Base-by-base conservation (phyloP, 1,140 invertebrate genomes). In the Harpegnathos saltator region DNA sequence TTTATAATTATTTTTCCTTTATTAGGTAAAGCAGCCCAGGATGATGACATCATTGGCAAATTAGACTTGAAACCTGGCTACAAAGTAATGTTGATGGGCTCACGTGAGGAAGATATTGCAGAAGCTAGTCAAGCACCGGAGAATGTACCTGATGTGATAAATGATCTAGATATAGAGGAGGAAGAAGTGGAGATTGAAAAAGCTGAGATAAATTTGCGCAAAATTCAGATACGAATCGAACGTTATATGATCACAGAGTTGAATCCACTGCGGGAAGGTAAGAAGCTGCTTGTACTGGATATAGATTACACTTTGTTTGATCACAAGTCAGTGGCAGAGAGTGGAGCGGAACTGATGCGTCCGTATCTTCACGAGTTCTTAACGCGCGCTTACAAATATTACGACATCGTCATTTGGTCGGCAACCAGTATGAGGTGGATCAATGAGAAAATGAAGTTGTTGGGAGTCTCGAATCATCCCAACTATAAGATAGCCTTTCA, bases 391-490 rank as follows among this genome's bases (percentile, higher is more conserved):
- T 99, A 99, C 93, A 96, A 97, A 91, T 93, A 97, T 92, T 98
- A 98, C 89, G 97, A 98, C 90, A 98, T 98, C 87, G 97, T 97
- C 0, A 98, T 98, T 85, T 98, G 97, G 98, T 99, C 99, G 52
- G 99, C 99, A 0, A 99, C 99, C 1, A 97, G 97, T 84, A 99
- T 99, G 98, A 99, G 98, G 89, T 99, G 98, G 98, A 99, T 99
- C 65, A 97, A 99, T 90, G 98, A 99, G 88, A 99, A 99, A 94
- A 99, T 99, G 98, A 97, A 97, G 73, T 93, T 99, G 26, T 94
- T 99, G 0, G 98, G 98, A 0, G 98, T 99, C 0, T 95, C 96
- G 0, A 96, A 94, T 33, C 96, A 99, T 94, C 95, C 96, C 5
- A 96, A 97, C 82, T 99, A 99, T 91, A 99, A 99, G 94, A 97